Base-by-base conservation (phyloP, 2,797 vertebrate species). In the Microctenopoma stevenorrisi region DNA sequence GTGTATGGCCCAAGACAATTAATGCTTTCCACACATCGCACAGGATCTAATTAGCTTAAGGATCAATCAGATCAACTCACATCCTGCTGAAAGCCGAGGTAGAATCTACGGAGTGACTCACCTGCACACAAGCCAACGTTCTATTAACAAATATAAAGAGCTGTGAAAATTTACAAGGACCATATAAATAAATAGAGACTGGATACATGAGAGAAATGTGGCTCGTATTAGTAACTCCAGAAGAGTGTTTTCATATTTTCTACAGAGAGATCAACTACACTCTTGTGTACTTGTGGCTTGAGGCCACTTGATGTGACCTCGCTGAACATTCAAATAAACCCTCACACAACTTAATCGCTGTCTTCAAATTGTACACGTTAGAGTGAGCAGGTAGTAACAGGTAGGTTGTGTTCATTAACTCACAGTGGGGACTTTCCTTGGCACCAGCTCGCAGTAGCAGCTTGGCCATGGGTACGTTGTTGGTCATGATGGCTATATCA, bases 381-480 rank as follows among this genome's bases (percentile, higher is more conserved):
- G 3, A 46, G 16, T 46, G 16, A 46, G 16, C 18, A 46, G 16
- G 44, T 46, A 46, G 16, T 46, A 15, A 22, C 38, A 35, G 51
- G 6, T n/a, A 46, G 1, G 0, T 12, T 48, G 5, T 46, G 55
- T n/a, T 64, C 42, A n/a, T 74, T 1, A 69, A 94, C 96, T 96
- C 90, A 98, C 96, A 98, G 88, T 98, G 96, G 0, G 96, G 96
- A 69, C 96, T 98, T 86, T 98, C 96, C 85, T 96, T 96, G 3
- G 96, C 96, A 30, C 96, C 96, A 0, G 96, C 94, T 55, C 93
- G 92, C 69, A 97, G 93, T 56, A 98, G 87, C 49, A 95, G 92
- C 86, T 93, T 95, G 64, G 96, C 96, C 26, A 97, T 96, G 56
- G 96, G 96, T 15, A 94, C 91, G 0, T 97, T 97, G 92, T 97